Evolutionary conservation across 2,888 invertebrate genomes (phyloP), one percentile per base, ranked within the genome.

Genomic region (Entomobrya multifasciata): DNA sequence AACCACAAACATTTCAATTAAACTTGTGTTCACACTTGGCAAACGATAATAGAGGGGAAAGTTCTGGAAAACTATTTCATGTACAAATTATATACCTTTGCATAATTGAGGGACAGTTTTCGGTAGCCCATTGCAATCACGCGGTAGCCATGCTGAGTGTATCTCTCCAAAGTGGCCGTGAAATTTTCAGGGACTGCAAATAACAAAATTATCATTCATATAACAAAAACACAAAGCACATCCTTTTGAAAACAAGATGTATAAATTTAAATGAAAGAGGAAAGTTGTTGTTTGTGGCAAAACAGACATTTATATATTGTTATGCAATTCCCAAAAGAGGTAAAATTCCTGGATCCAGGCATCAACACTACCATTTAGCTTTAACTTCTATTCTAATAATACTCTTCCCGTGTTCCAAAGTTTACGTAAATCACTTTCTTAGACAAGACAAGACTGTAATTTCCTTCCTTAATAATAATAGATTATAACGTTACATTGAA

Each of bases 131-230:
- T 92, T 0, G 97, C 98, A 80, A 99, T 96, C 11, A 99, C 98
- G 8, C 99, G 94, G 92, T 97, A 98, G 0, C 99, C 99, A 91
- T 97, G 96, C 91, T 97, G 96, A 0, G 98, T 97, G 93, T 97
- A 98, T 65, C 95, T 94, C 90, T 96, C 96, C 47, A 99, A 93
- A 30, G 96, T 94, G 25, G 95, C 94, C 78, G 95, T 94, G 91
- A 97, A 95, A 92, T 98, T 96, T 2, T 94, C 93, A 0, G 98
- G 98, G 62, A 98, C 95, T 95, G 94, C 57, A 88, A 87, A 74
- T 52, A 76, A 78, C 49, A 78, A 60, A 70, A 20, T 44, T 15
- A 65, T 30, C n/a, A 62, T 62, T 0, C 13, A 60, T 20, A 55
- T 17, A 27, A 15, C 15, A 25, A 15, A 60, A 20, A 55, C 55